Evolutionary conservation across 2,113 vertebrate genomes (phyloP), one percentile per base, ranked within the genome.

Genomic region (Xiphophorus hellerii): DNA sequence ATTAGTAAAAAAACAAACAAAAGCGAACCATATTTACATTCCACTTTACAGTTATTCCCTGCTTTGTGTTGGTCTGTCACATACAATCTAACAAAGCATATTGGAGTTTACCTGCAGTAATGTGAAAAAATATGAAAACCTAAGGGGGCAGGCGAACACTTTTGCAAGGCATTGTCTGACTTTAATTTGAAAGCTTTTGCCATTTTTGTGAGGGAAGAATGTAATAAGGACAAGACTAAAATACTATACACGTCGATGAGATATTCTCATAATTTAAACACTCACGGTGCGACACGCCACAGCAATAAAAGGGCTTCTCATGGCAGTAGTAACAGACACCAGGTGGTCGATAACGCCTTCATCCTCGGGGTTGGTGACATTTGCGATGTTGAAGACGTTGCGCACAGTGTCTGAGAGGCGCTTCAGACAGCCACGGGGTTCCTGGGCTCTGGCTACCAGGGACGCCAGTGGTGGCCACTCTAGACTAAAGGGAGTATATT

Each of bases 341-440:
- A 99, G 96, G 90, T 98, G 96, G 86, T 99, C 95, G 1, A 99
- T 93, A 3, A 93, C 96, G 0, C 98, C 97, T 0, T 96, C 94
- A 1, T 97, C 96, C 73, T 95, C 94, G 0, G 95, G 96, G 66
- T 96, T 94, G 0, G 83, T 95, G 83, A 93, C 90, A 0, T 94
- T 92, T 7, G 90, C 94, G 8, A 97, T 93, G 9, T 88, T 86
- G 77, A 99, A 86, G 13, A 92, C 13, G 6, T 93, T 92, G 3
- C 95, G 92, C 39, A 98, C 0, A 0, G 94, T 93, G 76, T 95
- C 96, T 0, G 93, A 89, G 69, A 99, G 73, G 70, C 94, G 95
- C 90, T 96, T 96, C 80, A 97, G 83, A 58, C 97, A 99, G 85
- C 88, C 95, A 29, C 95, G 97, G 63, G 95, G 95, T 87, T 95